phyloP scores from a whole-genome alignment of 2,113 vertebrate species.

The cat (Felis catus) region F.catus_Fca126_mat1.0 CM031414.1:54686001-54686500 shows the following conservation, averaged over 20 bases:
- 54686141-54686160: neutral
- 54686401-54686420: neutral
- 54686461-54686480: neutral
- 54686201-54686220: neutral
- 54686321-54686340: neutral
- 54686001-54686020: neutral
- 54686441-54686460: neutral
- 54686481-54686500: neutral
- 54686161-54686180: neutral
- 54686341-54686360: neutral
- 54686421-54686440: no score
- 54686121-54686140: neutral
- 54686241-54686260: neutral
- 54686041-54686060: neutral
- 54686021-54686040: neutral
- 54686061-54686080: neutral
- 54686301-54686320: neutral
- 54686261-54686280: neutral
- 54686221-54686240: neutral
- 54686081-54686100: neutral
- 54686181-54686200: neutral
- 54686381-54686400: fast-evolving
- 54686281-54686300: neutral
- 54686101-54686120: neutral
- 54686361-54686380: no score